Evolutionary conservation across 1,140 invertebrate species (phyloP).

Genomic region (Drosophila simulans): DNA sequence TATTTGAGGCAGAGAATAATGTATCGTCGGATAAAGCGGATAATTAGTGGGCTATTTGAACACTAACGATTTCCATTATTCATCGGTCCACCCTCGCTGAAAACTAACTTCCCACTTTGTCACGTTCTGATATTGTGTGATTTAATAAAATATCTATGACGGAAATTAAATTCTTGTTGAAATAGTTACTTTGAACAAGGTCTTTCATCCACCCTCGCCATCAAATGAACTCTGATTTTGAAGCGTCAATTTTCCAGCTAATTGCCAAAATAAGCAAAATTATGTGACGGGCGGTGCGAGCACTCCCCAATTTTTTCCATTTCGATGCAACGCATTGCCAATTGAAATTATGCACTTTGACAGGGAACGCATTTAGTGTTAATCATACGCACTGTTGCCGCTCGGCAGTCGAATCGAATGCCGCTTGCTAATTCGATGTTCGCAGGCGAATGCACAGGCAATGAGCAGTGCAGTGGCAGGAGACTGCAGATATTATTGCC

Average conservation of each 20-base stretch:
- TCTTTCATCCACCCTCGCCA: constrained; percentile 16
- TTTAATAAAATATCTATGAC: too few species aligned
- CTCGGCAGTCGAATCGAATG: constrained; percentile 15
- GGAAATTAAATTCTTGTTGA: too few species aligned
- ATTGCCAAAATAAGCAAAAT: constrained; percentile 58
- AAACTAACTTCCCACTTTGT: too few species aligned
- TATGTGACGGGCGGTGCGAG: constrained; percentile 32
- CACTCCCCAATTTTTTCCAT: constrained; percentile 5
- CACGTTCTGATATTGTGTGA: background rate
- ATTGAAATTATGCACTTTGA: constrained; percentile 47
- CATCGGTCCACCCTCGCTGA: background rate
- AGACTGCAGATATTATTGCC: background rate
- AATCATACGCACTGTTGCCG: constrained; percentile 71
- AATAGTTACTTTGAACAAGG: too few species aligned
- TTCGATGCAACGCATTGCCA: constrained; percentile 8
- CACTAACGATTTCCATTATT: background rate
- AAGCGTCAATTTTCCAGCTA: constrained; percentile 58
- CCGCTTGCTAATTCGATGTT: constrained; percentile 36
- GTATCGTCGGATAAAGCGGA: background rate
- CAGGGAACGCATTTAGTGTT: constrained; percentile 50
- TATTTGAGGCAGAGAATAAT: background rate
- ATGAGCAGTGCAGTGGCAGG: background rate
- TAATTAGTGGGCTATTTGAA: background rate
- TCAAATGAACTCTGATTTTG: constrained; percentile 40
- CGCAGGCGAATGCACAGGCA: constrained; percentile 5